Conservation (phyloP, 1,140 invertebrate species). For the Pseudomyrmex sp. region DNA sequence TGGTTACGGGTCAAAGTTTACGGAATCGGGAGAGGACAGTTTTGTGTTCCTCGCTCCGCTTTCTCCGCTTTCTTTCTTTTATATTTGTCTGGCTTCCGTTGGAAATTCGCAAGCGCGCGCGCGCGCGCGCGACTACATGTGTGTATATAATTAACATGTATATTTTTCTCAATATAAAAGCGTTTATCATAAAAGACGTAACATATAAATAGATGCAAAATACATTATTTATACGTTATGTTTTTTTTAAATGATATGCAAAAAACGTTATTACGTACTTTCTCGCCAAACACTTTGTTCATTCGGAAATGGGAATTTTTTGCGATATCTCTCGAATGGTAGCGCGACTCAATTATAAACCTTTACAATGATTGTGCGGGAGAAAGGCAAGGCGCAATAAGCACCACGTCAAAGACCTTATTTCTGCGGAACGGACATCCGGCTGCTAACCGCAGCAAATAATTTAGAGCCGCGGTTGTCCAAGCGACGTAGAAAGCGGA, state of each 20-base stretch:
- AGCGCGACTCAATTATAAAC: conserved; percentile 30
- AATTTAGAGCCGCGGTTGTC: conserved; percentile 26
- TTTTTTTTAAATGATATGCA: neutral
- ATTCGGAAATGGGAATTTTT: too few species aligned
- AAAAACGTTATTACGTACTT: too few species aligned
- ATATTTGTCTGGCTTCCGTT: conserved; percentile 21
- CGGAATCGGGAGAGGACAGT: conserved; percentile 72
- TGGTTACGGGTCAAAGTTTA: conserved; percentile 73
- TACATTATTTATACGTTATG: neutral
- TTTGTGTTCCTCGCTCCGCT: conserved; percentile 51
- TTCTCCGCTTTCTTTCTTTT: conserved; percentile 43
- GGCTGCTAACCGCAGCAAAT: conserved; percentile 41
- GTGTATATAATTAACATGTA: neutral
- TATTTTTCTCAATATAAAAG: neutral
- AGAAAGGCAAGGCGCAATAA: conserved; percentile 36
- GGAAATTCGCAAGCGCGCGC: neutral
- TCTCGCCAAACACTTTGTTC: too few species aligned
- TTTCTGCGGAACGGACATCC: conserved; percentile 45
- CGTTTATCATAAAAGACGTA: neutral
- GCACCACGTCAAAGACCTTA: conserved; percentile 25
- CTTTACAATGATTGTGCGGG: conserved; percentile 9
- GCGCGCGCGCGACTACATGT: neutral
- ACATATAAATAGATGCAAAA: neutral
- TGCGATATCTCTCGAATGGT: neutral
- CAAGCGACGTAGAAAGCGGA: conserved; percentile 41